phyloP scores from a whole-genome alignment of 2,113 vertebrate species.

The Ardeotis arabs region DNA sequence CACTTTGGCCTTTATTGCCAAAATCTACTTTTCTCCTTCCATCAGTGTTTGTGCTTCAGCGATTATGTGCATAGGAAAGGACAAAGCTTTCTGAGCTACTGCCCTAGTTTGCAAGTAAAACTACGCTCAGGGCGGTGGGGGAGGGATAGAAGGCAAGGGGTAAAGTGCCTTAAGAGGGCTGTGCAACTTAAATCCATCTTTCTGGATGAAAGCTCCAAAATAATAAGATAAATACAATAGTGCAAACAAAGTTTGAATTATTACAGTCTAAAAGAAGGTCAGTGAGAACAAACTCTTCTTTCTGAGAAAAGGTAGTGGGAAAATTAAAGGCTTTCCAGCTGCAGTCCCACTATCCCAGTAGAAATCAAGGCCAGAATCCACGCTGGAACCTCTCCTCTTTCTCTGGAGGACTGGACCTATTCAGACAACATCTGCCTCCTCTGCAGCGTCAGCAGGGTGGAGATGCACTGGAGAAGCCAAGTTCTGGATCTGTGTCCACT shows the following conservation, averaged over 20 bases:
- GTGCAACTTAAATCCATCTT: slow-evolving; percentile 37
- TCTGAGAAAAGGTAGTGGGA: slow-evolving; percentile 17
- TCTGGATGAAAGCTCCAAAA: slow-evolving; percentile 55
- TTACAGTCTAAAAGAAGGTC: slow-evolving; percentile 20
- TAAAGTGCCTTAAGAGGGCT: slow-evolving; percentile 6
- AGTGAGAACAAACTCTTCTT: slow-evolving; percentile 7
- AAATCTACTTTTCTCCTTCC: not conserved
- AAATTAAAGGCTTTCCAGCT: slow-evolving; percentile 37
- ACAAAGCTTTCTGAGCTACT: slow-evolving; percentile 40
- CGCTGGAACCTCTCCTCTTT: not conserved
- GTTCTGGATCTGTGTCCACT: not conserved
- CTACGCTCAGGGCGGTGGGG: not conserved
- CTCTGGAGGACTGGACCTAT: not conserved
- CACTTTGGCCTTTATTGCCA: slow-evolving; percentile 6
- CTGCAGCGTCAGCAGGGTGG: slow-evolving; percentile 4
- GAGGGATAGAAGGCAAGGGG: not conserved
- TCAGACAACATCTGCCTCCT: slow-evolving; percentile 13
- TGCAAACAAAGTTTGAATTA: slow-evolving; percentile 16
- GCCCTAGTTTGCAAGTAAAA: slow-evolving; percentile 45
- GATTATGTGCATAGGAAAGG: not conserved
- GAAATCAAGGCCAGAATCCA: not conserved
- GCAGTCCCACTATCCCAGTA: not conserved
- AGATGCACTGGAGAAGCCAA: not conserved
- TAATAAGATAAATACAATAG: slow-evolving; percentile 22
- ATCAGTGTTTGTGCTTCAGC: not conserved